Conservation (phyloP, 2,797 vertebrate species). For the Crax fasciolata region DNA sequence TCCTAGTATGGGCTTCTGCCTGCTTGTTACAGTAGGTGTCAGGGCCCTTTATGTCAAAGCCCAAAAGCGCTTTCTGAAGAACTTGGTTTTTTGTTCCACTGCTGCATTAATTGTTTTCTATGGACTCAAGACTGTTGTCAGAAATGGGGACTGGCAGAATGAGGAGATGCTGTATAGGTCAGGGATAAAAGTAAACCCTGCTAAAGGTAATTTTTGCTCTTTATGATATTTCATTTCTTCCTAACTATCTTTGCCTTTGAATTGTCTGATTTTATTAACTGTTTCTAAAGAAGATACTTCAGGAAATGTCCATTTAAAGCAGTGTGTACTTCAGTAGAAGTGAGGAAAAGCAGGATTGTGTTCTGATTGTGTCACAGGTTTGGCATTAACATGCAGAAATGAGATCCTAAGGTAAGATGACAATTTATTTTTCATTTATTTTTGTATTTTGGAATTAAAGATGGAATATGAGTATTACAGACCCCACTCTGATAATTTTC, state of each 20-base stretch:
- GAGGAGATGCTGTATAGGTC: constrained; percentile 99
- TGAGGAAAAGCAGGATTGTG: not conserved
- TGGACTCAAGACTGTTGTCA: constrained; percentile 92
- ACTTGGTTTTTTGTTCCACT: constrained; percentile 89
- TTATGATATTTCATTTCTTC: constrained; percentile 34
- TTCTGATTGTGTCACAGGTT: constrained; percentile 34
- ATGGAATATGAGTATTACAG: not conserved
- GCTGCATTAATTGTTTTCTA: constrained; percentile 91
- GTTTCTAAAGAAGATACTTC: not conserved
- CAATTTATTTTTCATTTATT: not conserved
- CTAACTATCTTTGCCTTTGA: constrained; percentile 13
- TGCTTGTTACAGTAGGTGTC: constrained; percentile 93
- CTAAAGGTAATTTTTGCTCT: constrained; percentile 91
- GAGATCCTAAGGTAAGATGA: constrained; percentile 18
- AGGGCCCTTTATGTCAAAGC: constrained; percentile 91
- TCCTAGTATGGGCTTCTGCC: constrained; percentile 99
- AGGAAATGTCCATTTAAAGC: not conserved
- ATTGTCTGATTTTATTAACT: not conserved
- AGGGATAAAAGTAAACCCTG: constrained; percentile 99
- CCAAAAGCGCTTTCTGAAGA: constrained; percentile 88
- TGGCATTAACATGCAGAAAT: not conserved
- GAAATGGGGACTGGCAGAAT: constrained; percentile 97
- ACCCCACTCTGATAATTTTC: not conserved
- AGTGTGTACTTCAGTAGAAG: not conserved
- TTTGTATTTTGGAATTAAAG: constrained; percentile 15